Percentiles rank a stretch among this genome's conserved stretches.
phyloP scores from a whole-genome alignment of 2,113 vertebrate species.

The Paradoxurus hermaphroditus region DNA sequence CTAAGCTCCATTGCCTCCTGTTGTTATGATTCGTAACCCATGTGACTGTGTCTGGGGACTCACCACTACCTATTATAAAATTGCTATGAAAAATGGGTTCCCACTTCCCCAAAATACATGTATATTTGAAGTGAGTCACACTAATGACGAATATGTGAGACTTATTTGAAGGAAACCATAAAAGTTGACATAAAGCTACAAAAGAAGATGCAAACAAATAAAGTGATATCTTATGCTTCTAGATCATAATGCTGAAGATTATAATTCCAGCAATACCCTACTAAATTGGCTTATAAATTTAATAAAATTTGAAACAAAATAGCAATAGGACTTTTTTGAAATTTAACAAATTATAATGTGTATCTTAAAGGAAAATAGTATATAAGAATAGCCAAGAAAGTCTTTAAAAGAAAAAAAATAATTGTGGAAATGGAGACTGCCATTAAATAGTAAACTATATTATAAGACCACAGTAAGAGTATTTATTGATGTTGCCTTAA shows the following conservation, averaged over 20 bases:
- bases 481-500: background rate
- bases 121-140: background rate
- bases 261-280: background rate
- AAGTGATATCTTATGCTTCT: background rate
- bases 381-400: background rate
- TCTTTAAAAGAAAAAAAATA: background rate
- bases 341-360: background rate
- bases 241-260: background rate
- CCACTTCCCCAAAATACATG: background rate
- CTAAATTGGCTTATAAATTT: background rate
- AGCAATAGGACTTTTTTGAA: background rate
- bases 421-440: background rate
- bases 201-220: background rate
- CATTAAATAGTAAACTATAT: background rate
- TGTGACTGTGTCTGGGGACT: background rate
- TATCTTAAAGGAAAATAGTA: background rate
- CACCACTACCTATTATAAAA: background rate
- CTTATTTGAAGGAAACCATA: background rate
- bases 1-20: background rate
- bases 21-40: background rate
- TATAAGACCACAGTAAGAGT: background rate
- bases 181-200: background rate
- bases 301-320: background rate
- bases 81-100: background rate
- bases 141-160: background rate